Evolutionary conservation across 2,113 vertebrate genomes (phyloP), one percentile per base, ranked within the genome.

Genomic region (Ciconia boyciana): DNA sequence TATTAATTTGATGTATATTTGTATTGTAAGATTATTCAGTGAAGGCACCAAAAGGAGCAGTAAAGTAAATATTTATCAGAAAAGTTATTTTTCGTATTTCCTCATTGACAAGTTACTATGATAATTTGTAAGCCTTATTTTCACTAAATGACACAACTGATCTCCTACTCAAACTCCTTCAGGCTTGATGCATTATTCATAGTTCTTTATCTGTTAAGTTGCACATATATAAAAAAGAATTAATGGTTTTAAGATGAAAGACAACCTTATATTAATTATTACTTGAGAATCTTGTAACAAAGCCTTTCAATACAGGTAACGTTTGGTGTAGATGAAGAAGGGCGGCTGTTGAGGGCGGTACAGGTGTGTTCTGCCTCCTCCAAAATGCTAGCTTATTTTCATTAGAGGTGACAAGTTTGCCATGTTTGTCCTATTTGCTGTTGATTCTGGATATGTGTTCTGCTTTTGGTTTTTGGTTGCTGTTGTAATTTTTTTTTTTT

Each of bases 311-410:
- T 98, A 96, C 99, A 99, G 99, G 99, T 99, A 98, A 98, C 99
- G 96, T 99, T 99, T 99, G 99, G 98, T 99, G 98, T 99, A 98
- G 98, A 99, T 98, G 99, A 99, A 98, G 99, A 98, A 98, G 97
- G 98, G 98, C 98, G 94, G 95, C 98, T 98, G 68, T 97, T 97
- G 97, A 98, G 98, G 98, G 98, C 97, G 91, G 95, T 97, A 86
- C 98, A 99, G 99, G 99, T 99, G 98, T 99, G 99, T 99, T 93
- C 94, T 97, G 94, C 96, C 91, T 95, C 70, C 60, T 97, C 88
- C 90, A 55, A n/a, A 97, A 86, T 89, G 92, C 96, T 98, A 95
- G 93, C 54, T 97, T 80, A 74, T 97, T 93, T 94, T 94, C 72
- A 95, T 90, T 96, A 94, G 97, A 94, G 97, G 98, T 99, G 98